Evolutionary conservation across 2,888 invertebrate genomes (phyloP).

Genomic region (Drosophila helvetica): DNA sequence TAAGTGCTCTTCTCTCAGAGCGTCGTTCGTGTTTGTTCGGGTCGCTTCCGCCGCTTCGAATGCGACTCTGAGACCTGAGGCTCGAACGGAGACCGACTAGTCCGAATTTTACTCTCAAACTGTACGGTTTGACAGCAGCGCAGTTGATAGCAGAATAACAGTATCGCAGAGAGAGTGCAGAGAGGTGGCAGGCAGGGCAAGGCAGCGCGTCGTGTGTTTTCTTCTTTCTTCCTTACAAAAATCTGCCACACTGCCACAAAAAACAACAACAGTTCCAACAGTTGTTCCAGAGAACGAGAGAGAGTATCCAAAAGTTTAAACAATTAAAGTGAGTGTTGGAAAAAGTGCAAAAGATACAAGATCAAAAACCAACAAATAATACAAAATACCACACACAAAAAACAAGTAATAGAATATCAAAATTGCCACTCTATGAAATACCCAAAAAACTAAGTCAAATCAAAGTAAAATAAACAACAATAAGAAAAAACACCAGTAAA

Average conservation of each 20-base stretch:
- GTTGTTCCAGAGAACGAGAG: conserved; percentile 22
- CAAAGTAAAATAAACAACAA: not conserved
- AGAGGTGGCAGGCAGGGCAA: conserved; percentile 28
- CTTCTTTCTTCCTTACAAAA: conserved; percentile 29
- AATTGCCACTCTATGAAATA: not conserved
- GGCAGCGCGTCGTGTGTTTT: conserved; percentile 70
- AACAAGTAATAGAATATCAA: not conserved
- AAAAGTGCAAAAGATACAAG: conserved; percentile 18
- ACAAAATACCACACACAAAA: too few relatives aligned
- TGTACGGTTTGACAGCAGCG: conserved; percentile 81
- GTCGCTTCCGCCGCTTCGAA: not conserved
- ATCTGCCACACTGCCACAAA: conserved; percentile 37
- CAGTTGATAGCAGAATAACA: conserved; percentile 40
- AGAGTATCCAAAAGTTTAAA: conserved; percentile 43
- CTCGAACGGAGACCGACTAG: conserved; percentile 63
- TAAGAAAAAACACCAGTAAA: not conserved
- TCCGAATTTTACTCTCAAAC: conserved; percentile 84
- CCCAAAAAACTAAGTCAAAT: not conserved
- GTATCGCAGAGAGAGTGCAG: conserved; percentile 22
- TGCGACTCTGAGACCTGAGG: not conserved
- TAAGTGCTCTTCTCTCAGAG: not conserved
- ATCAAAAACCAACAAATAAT: not conserved
- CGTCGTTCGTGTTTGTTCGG: not conserved
- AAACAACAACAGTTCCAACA: conserved; percentile 56
- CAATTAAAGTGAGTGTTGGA: conserved; percentile 60